phyloP scores from a whole-genome alignment of 2,888 invertebrate species.

The Microctonus brassicae region DNA sequence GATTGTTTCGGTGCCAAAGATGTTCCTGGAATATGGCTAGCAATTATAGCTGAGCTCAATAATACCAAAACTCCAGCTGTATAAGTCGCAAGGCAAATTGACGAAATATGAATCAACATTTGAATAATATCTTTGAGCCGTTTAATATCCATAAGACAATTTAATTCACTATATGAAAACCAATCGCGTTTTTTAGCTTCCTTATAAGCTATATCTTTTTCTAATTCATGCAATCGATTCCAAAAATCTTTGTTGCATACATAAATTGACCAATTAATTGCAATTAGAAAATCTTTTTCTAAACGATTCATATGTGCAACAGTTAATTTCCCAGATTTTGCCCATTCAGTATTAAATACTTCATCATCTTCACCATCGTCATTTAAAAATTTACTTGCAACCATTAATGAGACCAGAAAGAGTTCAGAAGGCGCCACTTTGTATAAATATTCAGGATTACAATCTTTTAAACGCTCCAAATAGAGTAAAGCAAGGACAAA shows the following conservation, averaged over 20 bases:
- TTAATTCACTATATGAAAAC: constrained; percentile 86
- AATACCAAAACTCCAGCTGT: constrained; percentile 75
- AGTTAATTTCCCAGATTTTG: constrained; percentile 83
- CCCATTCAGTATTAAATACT: constrained; percentile 94
- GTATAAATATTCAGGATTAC: constrained; percentile 87
- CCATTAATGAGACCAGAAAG: constrained; percentile 95
- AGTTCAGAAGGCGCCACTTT: constrained; percentile 90
- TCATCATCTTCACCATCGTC: constrained; percentile 94
- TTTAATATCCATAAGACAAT: constrained; percentile 71
- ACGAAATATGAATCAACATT: constrained; percentile 72
- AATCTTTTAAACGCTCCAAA: constrained; percentile 86
- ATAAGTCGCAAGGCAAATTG: constrained; percentile 75
- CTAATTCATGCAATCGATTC: constrained; percentile 78
- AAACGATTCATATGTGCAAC: constrained; percentile 82
- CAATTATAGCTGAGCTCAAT: constrained; percentile 73
- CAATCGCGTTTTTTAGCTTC: constrained; percentile 82
- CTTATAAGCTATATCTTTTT: constrained; percentile 79
- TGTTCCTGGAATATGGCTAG: constrained; percentile 66
- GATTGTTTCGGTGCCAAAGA: constrained; percentile 50
- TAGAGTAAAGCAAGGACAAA: constrained; percentile 94
- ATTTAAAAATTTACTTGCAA: constrained; percentile 95
- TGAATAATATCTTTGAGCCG: constrained; percentile 71
- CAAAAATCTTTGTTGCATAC: constrained; percentile 84
- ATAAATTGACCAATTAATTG: constrained; percentile 92
- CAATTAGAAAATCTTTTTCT: constrained; percentile 89